Conservation (phyloP, 53 echinoderm and acorn worm species). For the Antedon mediterranea region DNA sequence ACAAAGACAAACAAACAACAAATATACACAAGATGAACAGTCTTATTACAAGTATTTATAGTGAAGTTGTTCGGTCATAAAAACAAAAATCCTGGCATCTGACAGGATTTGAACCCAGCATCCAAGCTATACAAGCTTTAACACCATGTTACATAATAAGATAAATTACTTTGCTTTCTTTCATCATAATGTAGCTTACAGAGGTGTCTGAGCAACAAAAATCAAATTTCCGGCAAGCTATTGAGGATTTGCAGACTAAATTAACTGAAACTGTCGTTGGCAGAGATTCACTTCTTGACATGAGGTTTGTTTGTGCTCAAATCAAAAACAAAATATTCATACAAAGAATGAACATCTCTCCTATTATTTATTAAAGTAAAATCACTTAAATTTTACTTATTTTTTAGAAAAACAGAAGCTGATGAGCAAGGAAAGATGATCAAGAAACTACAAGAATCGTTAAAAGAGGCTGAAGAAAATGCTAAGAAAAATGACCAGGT, state of each 20-base stretch:
- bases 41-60: too few species aligned
- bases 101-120: too few species aligned
- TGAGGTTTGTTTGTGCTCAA: slow-evolving; percentile 48
- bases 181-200: slow-evolving; percentile 18
- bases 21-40: too few species aligned
- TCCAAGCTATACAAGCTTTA: too few species aligned
- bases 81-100: too few species aligned
- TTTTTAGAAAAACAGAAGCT: slow-evolving; percentile 32
- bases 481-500: slow-evolving; percentile 45
- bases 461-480: slow-evolving; percentile 34
- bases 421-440: slow-evolving; percentile 47
- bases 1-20: too few species aligned
- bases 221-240: slow-evolving; percentile 32
- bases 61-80: too few species aligned
- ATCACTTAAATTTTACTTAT: neutral
- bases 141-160: too few species aligned
- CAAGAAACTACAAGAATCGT: slow-evolving; percentile 39
- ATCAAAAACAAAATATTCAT: too few species aligned
- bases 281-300: slow-evolving; percentile 54
- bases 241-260: slow-evolving; percentile 51
- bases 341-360: too few species aligned
- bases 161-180: neutral
- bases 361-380: too few species aligned
- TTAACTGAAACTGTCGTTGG: slow-evolving; percentile 62
- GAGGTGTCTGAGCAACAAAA: slow-evolving; percentile 47